Percentiles rank a stretch among this genome's conserved stretches.
These are phyloP conservation scores for Lonchura striata DNA, from an alignment of 2,113 vertebrate genomes.

Conservation along the genomic window DNA sequence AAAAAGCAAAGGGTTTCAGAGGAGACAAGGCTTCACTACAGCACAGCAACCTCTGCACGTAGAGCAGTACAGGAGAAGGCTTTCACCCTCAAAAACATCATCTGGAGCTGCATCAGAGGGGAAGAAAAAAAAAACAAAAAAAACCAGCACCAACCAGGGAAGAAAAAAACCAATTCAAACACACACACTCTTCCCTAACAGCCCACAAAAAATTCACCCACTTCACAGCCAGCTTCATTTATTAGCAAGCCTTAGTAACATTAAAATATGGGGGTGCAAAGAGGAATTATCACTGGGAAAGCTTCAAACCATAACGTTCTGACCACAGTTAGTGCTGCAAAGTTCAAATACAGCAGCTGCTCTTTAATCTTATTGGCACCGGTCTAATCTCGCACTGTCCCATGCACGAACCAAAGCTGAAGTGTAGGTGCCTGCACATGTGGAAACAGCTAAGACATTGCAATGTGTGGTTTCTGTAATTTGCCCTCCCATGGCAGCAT, in stretches of 20 bases:
- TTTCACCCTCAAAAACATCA: neutral
- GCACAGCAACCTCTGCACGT: neutral
- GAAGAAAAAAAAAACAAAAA: neutral
- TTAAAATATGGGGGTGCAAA: neutral
- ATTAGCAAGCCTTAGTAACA: neutral
- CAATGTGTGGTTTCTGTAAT: neutral
- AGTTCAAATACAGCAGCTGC: neutral
- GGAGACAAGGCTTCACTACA: neutral
- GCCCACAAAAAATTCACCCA: neutral
- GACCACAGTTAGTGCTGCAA: fast-evolving
- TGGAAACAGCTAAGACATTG: neutral
- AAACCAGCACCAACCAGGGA: neutral
- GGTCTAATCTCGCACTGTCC: fast-evolving
- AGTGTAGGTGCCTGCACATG: neutral
- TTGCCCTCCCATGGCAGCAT: neutral
- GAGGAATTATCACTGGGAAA: neutral
- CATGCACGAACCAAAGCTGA: fast-evolving
- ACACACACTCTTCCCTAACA: neutral
- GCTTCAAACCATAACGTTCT: neutral
- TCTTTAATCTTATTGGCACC: neutral
- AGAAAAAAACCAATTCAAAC: neutral
- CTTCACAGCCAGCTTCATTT: neutral
- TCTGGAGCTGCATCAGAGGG: neutral
- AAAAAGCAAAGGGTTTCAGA: neutral
- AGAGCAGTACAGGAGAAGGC: neutral